Evolutionary conservation across 2,888 invertebrate genomes (phyloP).

Genomic region (Ecliptopera silaceata): DNA sequence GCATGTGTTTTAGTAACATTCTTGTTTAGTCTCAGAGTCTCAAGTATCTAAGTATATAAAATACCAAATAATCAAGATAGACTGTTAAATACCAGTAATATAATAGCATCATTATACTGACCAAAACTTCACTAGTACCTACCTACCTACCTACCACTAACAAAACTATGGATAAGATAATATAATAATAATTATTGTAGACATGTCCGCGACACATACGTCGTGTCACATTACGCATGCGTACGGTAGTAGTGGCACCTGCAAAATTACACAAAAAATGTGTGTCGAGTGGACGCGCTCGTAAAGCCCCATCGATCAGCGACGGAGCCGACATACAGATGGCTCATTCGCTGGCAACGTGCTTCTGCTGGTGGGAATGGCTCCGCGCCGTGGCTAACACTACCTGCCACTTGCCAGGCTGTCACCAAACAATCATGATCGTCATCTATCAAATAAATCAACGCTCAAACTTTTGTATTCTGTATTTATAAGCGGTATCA

Average conservation of each 20-base stretch:
- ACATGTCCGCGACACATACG: slow-evolving; percentile 15
- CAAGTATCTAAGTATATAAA: not conserved
- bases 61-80: no score
- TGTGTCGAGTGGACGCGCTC: slow-evolving; percentile 43
- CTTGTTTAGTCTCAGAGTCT: not conserved
- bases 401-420: not conserved
- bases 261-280: slow-evolving; percentile 48
- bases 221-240: slow-evolving; percentile 21
- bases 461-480: not conserved
- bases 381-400: not conserved
- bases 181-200: slow-evolving; percentile 23
- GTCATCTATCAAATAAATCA: no score
- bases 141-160: not conserved
- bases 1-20: no score
- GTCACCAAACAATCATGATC: no score
- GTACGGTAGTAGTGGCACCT: slow-evolving; percentile 41
- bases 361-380: slow-evolving; percentile 5
- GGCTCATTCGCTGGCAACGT: slow-evolving; percentile 35
- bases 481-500: not conserved
- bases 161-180: slow-evolving; percentile 12
- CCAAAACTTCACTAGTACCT: no score
- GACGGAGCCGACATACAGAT: slow-evolving; percentile 45
- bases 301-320: slow-evolving; percentile 43
- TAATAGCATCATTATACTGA: no score
- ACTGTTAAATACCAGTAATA: no score